A percentile compares a stretch with the other conserved stretches of the same genome.
phyloP scores from a whole-genome alignment of 2,113 vertebrate genomes.

The Hypocryptadius cinnamomeus region DNA sequence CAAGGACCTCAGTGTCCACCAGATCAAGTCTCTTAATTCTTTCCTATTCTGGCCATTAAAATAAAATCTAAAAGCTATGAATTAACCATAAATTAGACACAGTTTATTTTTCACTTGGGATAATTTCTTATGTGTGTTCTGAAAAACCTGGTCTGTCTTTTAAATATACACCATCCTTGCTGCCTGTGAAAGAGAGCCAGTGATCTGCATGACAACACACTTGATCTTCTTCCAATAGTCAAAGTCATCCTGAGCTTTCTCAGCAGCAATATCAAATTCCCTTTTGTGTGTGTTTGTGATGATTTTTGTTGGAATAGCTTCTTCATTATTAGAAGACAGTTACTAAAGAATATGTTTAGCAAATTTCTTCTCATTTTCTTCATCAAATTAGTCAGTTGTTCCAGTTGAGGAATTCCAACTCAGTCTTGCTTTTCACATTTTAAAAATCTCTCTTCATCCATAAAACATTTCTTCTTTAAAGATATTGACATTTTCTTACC shows the following conservation, averaged over 20 bases:
- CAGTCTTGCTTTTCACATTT: background rate
- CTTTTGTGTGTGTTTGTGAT: background rate
- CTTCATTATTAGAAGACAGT: background rate
- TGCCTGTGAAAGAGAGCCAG: background rate
- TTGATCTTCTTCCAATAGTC: background rate
- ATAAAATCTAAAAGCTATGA: background rate
- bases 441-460: background rate
- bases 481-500: background rate
- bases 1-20: background rate
- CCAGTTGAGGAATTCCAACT: background rate
- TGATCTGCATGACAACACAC: background rate
- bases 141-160: background rate
- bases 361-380: background rate
- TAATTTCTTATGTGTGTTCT: background rate
- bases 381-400: constrained; percentile 7
- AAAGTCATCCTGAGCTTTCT: background rate
- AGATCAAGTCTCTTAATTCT: background rate
- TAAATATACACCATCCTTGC: background rate
- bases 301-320: background rate
- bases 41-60: background rate
- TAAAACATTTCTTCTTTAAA: constrained; percentile 4
- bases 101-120: background rate
- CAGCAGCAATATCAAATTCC: background rate
- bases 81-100: background rate
- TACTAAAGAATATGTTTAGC: background rate